Conservation (phyloP, 2,888 invertebrate species). For the Oeneis ivallda region DNA sequence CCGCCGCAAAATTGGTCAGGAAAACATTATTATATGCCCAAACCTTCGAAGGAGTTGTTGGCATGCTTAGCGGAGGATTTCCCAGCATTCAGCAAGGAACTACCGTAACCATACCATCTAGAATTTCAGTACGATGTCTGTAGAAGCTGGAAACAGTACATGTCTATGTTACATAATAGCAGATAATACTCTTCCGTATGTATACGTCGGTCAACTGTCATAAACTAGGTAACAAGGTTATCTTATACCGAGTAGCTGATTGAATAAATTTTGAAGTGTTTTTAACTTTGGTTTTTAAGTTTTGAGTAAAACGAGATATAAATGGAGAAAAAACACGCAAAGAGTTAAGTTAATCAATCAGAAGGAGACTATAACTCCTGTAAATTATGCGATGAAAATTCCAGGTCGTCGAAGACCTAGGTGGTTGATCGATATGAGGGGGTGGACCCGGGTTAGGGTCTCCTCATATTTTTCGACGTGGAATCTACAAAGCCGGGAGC, state of each 20-base stretch:
- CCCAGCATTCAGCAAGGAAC: neutral
- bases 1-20: too few species aligned
- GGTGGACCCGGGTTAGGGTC: too few species aligned
- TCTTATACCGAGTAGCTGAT: neutral
- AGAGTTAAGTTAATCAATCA: too few species aligned
- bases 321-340: too few species aligned
- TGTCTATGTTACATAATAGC: constrained; percentile 2
- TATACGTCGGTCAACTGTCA: constrained; percentile 12
- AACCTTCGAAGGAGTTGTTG: too few species aligned
- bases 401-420: too few species aligned
- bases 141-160: neutral
- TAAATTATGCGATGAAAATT: too few species aligned
- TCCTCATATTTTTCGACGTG: too few species aligned
- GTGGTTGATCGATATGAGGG: too few species aligned
- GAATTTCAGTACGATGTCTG: neutral
- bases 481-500: too few species aligned
- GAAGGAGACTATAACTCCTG: too few species aligned
- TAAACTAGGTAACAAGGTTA: constrained; percentile 18
- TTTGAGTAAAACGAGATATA: neutral
- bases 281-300: neutral
- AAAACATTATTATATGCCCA: too few species aligned
- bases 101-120: neutral
- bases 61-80: neutral
- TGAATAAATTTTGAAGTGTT: constrained; percentile 5
- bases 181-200: neutral